A percentile compares a stretch with the other conserved stretches of the same genome.
phyloP scores from a whole-genome alignment of 2,797 vertebrate species.

The Eurystomus glaucurus region DNA sequence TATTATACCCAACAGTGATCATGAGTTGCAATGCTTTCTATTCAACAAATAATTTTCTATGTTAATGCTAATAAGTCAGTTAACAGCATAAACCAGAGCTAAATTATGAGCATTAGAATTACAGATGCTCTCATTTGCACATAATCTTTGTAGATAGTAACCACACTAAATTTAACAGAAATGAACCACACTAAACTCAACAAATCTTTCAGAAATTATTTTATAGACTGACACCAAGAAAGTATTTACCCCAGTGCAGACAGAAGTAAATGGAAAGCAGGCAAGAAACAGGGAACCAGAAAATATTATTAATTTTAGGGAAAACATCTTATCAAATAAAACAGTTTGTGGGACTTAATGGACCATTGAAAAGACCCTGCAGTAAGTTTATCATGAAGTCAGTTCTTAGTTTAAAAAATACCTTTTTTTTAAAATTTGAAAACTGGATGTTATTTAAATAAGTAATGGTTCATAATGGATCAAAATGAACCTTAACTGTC shows the following conservation, averaged over 20 bases:
- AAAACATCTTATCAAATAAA: neutral
- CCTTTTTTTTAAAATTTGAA: neutral
- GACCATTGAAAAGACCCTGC: neutral
- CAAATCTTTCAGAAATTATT: neutral
- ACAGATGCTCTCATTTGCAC: conserved; percentile 29
- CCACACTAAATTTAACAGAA: neutral
- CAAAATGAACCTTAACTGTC: neutral
- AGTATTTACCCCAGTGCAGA: neutral
- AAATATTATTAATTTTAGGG: neutral
- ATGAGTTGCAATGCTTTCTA: neutral
- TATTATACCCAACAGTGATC: neutral
- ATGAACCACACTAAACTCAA: neutral
- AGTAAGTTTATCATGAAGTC: neutral
- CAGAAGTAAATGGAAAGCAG: neutral
- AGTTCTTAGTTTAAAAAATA: neutral
- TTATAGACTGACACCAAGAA: neutral
- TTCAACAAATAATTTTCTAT: neutral
- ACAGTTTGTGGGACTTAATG: neutral
- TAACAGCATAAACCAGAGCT: conserved; percentile 1
- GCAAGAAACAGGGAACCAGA: neutral
- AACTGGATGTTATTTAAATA: neutral
- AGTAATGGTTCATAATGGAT: neutral
- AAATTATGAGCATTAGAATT: conserved; percentile 16
- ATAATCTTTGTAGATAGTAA: neutral
- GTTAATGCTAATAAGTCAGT: neutral